Conservation (phyloP, 2,113 vertebrate species). For the Proteles cristata region DNA sequence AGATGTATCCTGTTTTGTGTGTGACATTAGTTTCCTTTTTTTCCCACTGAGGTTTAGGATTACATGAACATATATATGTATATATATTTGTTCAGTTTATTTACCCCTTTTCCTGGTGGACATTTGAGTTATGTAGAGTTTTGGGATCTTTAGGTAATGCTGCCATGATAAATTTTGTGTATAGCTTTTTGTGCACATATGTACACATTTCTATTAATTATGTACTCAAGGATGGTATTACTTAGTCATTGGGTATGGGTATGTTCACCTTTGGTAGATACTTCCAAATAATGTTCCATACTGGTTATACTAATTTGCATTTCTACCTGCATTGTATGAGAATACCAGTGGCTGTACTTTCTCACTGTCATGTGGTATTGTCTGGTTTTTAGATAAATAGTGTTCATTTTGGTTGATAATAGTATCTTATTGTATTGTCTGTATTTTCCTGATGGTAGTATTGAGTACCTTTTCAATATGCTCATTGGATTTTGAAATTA, state of each 20-base stretch:
- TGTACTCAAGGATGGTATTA: neutral
- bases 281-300: neutral
- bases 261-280: neutral
- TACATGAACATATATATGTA: neutral
- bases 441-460: neutral
- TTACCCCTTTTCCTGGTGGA: neutral
- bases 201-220: neutral
- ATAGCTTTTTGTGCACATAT: neutral
- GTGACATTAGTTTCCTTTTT: neutral
- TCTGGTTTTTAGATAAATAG: neutral
- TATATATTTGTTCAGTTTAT: neutral
- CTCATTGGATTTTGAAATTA: slow-evolving; percentile 9
- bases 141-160: neutral
- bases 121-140: neutral
- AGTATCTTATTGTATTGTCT: neutral
- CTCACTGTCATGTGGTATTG: neutral
- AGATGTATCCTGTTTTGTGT: neutral
- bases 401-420: neutral
- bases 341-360: neutral
- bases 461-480: neutral
- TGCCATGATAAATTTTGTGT: neutral
- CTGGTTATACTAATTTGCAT: neutral
- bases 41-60: neutral
- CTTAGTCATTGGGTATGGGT: neutral
- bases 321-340: neutral